phyloP scores from a whole-genome alignment of 35 echinoderm and acorn worm species.

The Lytechinus variegatus region DNA sequence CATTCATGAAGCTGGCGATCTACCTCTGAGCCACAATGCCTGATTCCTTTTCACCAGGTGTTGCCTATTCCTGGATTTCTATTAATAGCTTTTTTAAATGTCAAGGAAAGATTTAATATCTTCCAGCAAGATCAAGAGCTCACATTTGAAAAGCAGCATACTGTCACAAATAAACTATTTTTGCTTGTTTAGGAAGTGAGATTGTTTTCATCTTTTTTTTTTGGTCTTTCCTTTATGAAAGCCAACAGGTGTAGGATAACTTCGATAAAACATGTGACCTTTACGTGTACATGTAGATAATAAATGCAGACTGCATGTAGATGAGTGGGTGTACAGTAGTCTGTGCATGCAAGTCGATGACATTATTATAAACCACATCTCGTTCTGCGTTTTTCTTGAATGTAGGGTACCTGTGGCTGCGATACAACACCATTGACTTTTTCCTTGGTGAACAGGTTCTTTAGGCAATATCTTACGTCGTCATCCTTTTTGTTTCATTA shows the following conservation, averaged over 20 bases:
- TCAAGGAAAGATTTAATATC: neutral
- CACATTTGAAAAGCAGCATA: neutral
- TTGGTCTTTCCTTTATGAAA: neutral
- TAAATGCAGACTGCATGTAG: neutral
- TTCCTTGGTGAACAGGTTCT: neutral
- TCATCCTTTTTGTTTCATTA: neutral
- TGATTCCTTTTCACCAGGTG: neutral
- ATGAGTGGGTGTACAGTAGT: neutral
- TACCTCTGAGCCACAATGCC: no score
- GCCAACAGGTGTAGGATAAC: slow-evolving; percentile 8
- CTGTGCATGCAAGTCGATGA: neutral
- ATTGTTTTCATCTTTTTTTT: neutral
- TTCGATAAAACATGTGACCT: neutral
- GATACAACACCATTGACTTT: neutral
- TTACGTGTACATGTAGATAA: neutral
- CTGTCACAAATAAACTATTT: neutral
- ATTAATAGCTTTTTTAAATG: neutral
- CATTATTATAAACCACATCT: neutral
- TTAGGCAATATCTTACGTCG: neutral
- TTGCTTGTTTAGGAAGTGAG: neutral
- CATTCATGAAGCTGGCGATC: no score
- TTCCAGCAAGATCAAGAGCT: neutral
- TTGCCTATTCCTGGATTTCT: neutral
- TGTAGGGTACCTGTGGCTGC: neutral
- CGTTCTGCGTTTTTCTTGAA: neutral